Evolutionary conservation across 2,113 vertebrate genomes (phyloP), one percentile per base, ranked within the genome.

Genomic region (Hiodon alosoides): DNA sequence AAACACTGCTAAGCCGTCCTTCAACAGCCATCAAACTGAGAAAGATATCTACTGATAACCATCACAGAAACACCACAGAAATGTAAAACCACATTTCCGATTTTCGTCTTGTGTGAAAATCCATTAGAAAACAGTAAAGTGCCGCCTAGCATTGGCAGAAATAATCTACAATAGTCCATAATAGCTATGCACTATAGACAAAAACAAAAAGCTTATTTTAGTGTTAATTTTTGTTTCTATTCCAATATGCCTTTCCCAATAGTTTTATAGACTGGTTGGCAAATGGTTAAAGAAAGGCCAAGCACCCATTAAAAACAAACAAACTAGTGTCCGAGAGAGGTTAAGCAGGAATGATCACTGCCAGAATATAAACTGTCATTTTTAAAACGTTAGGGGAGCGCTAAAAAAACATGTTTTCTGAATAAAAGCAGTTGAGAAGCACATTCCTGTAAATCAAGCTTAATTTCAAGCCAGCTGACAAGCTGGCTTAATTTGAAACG

Each of bases 391-490:
- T 67, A 9, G 66, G 13, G 4, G 10, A 61, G 57, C 62, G 72
- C 64, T 54, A 78, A 70, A 75, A 48, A 76, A 72, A 61, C 62
- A 78, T 57, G 58, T 59, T 73, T 73, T 66, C 66, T 77, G 70
- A 77, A 69, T 60, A 52, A 55, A 64, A 73, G 76, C 47, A 64
- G 67, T 68, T 6, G 57, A 79, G 73, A 72, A 67, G 74, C 52
- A 68, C 66, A 68, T 73, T 76, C 78, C 66, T 76, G 62, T 76
- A 73, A 79, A 69, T 76, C 74, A 72, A 74, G 69, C 54, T 57
- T 73, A 67, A 76, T 79, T 76, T 72, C 78, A 62, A 75, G 50
- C 73, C 73, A 69, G 70, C 64, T 68, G 69, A 76, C 73, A 75
- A 76, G 74, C 65, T 54, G 47, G 66, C 64, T 73, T 72, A 73